Percentiles rank a stretch among this genome's conserved stretches.
These are phyloP conservation scores for Ibycter americanus DNA, from an alignment of 2,797 vertebrate genomes.

Conservation along the genomic window DNA sequence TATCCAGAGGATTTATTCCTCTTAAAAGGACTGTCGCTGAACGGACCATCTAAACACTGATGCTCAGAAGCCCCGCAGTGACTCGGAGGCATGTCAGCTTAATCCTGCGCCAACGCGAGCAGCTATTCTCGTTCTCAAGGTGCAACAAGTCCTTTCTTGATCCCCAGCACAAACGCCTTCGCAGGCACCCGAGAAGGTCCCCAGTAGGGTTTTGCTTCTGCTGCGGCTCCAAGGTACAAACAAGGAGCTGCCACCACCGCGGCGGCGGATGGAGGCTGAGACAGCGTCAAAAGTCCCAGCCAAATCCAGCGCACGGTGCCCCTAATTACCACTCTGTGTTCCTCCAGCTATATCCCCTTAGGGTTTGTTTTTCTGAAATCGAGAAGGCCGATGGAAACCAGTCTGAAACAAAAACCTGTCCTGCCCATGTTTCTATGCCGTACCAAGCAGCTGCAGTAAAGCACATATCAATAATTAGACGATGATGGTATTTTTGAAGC, in stretches of 20 bases:
- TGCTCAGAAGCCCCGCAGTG: not conserved
- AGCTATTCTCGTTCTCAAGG: not conserved
- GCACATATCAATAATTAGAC: rapidly evolving
- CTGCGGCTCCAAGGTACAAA: not conserved
- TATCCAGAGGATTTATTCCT: not conserved
- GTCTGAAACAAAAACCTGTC: not conserved
- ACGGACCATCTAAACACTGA: not conserved
- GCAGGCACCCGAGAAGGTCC: not conserved
- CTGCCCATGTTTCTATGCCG: not conserved
- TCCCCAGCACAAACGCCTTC: not conserved
- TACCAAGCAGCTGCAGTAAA: not conserved
- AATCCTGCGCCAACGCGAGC: rapidly evolving
- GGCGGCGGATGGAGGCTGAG: not conserved
- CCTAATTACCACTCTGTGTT: not conserved
- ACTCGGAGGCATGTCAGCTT: not conserved
- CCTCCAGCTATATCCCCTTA: not conserved
- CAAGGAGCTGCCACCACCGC: not conserved
- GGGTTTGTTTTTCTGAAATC: not conserved
- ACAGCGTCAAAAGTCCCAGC: not conserved
- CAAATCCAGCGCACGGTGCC: not conserved
- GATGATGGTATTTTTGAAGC: rapidly evolving
- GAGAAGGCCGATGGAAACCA: not conserved
- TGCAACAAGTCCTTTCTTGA: not conserved
- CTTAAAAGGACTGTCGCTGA: not conserved
- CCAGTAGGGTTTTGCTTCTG: not conserved